Conservation (phyloP, 2,113 vertebrate genomes). For the Bufo bufo region DNA sequence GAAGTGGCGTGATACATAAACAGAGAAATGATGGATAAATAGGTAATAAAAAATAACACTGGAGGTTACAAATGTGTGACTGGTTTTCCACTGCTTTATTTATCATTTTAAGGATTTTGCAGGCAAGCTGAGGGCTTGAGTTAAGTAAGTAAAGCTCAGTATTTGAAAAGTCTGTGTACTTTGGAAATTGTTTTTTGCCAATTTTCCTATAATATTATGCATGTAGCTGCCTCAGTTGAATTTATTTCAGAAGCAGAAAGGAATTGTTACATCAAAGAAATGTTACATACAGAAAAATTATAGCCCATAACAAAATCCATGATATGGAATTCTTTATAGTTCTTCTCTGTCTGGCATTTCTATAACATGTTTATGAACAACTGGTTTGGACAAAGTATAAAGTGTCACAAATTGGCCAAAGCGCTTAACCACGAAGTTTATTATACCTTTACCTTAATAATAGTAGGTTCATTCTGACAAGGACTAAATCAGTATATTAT, state of each 20-base stretch:
- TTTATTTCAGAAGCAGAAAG: not conserved
- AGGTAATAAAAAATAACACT: not conserved
- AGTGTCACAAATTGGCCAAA: not conserved
- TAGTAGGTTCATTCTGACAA: not conserved
- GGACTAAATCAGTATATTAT: too few species aligned
- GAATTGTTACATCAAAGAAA: constrained; percentile 22
- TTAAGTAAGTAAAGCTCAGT: not conserved
- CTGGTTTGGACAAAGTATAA: not conserved
- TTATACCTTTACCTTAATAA: not conserved
- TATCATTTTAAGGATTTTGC: not conserved
- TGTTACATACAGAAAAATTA: not conserved
- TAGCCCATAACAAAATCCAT: not conserved
- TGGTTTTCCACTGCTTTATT: not conserved
- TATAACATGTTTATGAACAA: not conserved
- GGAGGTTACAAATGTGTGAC: not conserved
- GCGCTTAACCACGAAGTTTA: not conserved
- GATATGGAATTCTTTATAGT: not conserved
- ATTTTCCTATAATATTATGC: constrained; percentile 24
- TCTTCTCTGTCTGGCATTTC: not conserved
- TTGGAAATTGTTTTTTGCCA: constrained; percentile 11
- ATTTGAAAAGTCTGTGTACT: constrained; percentile 14
- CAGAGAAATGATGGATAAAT: not conserved
- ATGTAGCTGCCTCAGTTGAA: not conserved
- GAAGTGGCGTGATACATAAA: not conserved
- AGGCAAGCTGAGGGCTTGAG: not conserved